phyloP scores from a whole-genome alignment of 2,888 invertebrate genomes.

The Caenorhabditis virilis region DNA sequence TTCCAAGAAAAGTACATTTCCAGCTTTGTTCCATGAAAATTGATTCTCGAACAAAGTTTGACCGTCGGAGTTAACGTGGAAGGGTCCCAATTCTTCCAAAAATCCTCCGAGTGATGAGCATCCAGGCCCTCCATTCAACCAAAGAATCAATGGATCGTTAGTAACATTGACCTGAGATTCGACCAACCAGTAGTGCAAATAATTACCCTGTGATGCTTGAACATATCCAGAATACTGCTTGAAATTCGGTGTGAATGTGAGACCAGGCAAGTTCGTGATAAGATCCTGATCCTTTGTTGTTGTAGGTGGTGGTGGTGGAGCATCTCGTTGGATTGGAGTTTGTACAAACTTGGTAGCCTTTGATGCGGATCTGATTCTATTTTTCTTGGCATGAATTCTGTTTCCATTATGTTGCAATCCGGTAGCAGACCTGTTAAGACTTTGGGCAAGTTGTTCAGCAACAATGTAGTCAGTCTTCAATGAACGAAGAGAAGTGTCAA shows the following conservation, averaged over 20 bases:
- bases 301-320: slow-evolving; percentile 39
- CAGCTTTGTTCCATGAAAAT: slow-evolving; percentile 69
- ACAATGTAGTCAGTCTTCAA: slow-evolving; percentile 19
- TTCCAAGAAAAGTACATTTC: slow-evolving; percentile 72
- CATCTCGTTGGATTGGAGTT: slow-evolving; percentile 11
- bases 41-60: slow-evolving; percentile 56
- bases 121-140: slow-evolving; percentile 71
- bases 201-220: slow-evolving; percentile 57
- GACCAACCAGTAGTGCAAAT: slow-evolving; percentile 70
- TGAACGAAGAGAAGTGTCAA: slow-evolving; percentile 25
- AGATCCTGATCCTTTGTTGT: slow-evolving; percentile 31
- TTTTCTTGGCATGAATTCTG: slow-evolving; percentile 28
- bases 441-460: slow-evolving; percentile 24
- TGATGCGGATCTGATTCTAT: slow-evolving; percentile 4
- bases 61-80: slow-evolving; percentile 60
- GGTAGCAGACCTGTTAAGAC: slow-evolving; percentile 13
- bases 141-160: slow-evolving; percentile 69
- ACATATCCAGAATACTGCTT: slow-evolving; percentile 72
- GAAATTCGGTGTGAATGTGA: slow-evolving; percentile 66
- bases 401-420: slow-evolving; percentile 22
- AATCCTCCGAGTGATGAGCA: slow-evolving; percentile 71
- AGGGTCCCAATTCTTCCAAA: slow-evolving; percentile 71
- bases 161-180: slow-evolving; percentile 61
- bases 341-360: too few species aligned
- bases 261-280: slow-evolving; percentile 54